Base-by-base conservation (phyloP, 2,113 vertebrate genomes). In the Regulus satrapa region DNA sequence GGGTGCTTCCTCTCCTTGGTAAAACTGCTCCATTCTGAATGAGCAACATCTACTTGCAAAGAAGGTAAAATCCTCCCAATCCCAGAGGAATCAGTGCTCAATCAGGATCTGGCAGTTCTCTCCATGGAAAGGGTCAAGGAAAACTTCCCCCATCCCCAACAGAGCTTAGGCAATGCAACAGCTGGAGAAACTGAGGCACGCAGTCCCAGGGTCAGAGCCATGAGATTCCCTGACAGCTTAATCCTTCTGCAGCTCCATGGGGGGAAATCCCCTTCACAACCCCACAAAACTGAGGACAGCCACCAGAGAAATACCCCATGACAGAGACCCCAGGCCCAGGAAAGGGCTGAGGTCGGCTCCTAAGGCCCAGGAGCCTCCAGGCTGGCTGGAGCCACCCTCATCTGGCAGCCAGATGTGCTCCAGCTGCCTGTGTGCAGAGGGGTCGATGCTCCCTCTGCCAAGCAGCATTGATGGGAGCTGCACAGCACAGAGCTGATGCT, bases 351-450 rank as follows among this genome's bases (percentile, higher is more conserved):
- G 21, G 1, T 68, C 2, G 0, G 31, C 14, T 91, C 28, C 52
- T 55, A 40, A 40, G 1, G 2, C 80, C 78, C 28, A 28, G 45
- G 11, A 86, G 23, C 84, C 64, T 51, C 69, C 76, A 61, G 55
- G 64, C 56, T 84, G 62, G 40, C 55, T 88, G 91, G 41, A 88
- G 84, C 80, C 86, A 89, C 24, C 46, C 66, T 9, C 93, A 54
- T 85, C 81, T 82, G 89, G 81, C 87, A 92, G 87, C 91, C 95
- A 95, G 92, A 87, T 95, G 91, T 95, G 91, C 89, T 83, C 89
- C 93, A 95, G 87, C 69, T 82, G 73, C 58, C 19, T 12, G 77
- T 1, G 49, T 6, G 56, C 5, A 3, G 64, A 78, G 74, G 71
- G 76, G 69, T 12, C 1, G 3, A 89, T 72, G 81, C 74, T 95